Evolutionary conservation across 53 echinoderm and acorn worm species (phyloP), one percentile per base, ranked within the genome.

Genomic region (Hippasteria phrygiana): DNA sequence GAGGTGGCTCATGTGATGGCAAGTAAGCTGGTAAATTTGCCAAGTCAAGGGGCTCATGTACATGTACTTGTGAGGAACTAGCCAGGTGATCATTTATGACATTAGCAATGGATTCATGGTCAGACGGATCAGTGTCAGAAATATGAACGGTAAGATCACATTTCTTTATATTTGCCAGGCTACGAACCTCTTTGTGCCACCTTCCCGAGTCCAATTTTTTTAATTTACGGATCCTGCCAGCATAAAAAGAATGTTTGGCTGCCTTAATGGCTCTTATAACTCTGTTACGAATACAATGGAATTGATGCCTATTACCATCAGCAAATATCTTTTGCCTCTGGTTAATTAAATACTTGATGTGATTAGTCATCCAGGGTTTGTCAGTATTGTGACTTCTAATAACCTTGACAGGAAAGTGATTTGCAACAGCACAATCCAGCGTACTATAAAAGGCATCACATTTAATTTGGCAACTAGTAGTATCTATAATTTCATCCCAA

Each of bases 1-100:
- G n/a, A n/a, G n/a, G n/a, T n/a, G n/a, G n/a, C n/a, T n/a, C n/a
- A n/a, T n/a, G n/a, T n/a, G n/a, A n/a, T n/a, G n/a, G 81, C n/a
- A 81, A 65, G 29, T 81, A 81, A 24, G 81, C 81, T 37, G 81
- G 81, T 39, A 80, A 32, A 36, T 59, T 53, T 20, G 24, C 38
- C 11, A 78, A 1, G 35, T 53, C 35, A 18, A 55, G 36, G 41
- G 79, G 34, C n/a, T 78, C 35, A 22, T 78, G 55, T n/a, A 53
- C n/a, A n/a, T n/a, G n/a, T n/a, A n/a, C n/a, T 78, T 78, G 54
- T 53, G 79, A 78, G 79, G 54, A 55, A 78, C 79, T 78, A 22
- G 56, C 79, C 59, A 78, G 56, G 36, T 78, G 79, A 20, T 78
- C 35, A 78, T 78, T 78, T 53, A 55, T 78, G 36, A 33, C 37